Base-by-base conservation (phyloP, 1,140 invertebrate species). In the Drosophila kohkoa region DNA sequence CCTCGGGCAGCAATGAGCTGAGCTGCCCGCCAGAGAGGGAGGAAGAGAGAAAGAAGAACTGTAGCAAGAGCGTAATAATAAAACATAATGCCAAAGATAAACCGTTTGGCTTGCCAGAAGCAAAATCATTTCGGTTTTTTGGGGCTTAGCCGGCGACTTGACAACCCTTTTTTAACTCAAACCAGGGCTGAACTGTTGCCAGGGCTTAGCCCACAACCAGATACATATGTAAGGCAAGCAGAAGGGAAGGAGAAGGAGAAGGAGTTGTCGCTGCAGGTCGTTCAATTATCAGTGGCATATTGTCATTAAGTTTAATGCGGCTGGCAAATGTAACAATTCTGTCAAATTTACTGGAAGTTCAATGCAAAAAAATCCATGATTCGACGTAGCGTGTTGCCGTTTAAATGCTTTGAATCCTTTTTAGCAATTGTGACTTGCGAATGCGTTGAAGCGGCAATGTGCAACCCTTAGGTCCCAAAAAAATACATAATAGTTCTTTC, bases 301-400 rank as follows among this genome's bases (percentile, higher is more conserved):
- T 88, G 80, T 89, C 83, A 83, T 89, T 83, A 81, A 63, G 52
- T 71, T 75, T 76, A 88, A 87, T 88, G 80, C 77, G 74, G 64
- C 77, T 46, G 68, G 55, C 81, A 91, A 89, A 89, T 91, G 89
- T 91, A 91, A 64, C 85, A 64, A 91, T 91, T 82, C 89, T 70
- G 79, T 85, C 71, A 82, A 91, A 91, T 91, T 88, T 88, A 91
- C 81, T 91, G 89, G 89, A 91, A 91, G 82, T 63, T 68, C 43
- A 65, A 54, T 43, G 54, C 35, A 60, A 60, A 57, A 72, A 57
- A 48, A 28, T 25, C 3, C 20, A 25, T 25, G 20, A 25, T 25
- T 58, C 51, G n/a, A 48, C 2, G 55, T 51, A 25, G 66, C 66
- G 73, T 75, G 66, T 46, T 71, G 62, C 32, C 69, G 69, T 72